Percentiles rank a stretch among this genome's conserved stretches.
phyloP scores from a whole-genome alignment of 2,888 invertebrate genomes.

The Watsonalla binaria region DNA sequence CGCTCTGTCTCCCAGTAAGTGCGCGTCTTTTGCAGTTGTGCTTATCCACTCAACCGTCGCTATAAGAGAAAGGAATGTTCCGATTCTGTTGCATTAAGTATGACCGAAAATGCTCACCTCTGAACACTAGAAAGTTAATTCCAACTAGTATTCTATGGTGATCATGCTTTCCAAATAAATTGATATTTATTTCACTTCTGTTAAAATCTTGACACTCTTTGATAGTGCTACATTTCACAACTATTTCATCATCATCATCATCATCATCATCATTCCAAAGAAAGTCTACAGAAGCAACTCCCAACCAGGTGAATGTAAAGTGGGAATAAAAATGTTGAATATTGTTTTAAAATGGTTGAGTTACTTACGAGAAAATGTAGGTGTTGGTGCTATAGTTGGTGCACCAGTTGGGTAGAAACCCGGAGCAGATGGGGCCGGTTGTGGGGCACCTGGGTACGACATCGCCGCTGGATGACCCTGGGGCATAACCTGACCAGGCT shows the following conservation, averaged over 20 bases:
- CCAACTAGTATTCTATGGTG: no score
- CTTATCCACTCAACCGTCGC: conserved; percentile 59
- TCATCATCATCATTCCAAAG: no score
- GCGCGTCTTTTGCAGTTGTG: conserved; percentile 38
- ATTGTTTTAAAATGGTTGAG: neutral
- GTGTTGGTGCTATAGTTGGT: conserved; percentile 23
- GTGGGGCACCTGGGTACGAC: conserved; percentile 42
- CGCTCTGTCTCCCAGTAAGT: conserved; percentile 43
- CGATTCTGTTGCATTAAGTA: neutral
- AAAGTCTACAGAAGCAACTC: no score
- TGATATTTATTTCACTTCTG: no score
- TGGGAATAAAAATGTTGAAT: no score
- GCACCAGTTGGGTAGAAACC: conserved; percentile 18
- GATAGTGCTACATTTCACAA: no score
- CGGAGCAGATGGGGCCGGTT: conserved; percentile 24
- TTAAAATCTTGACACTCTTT: no score
- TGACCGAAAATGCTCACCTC: no score
- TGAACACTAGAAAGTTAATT: no score
- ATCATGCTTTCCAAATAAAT: no score
- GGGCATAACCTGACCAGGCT: neutral
- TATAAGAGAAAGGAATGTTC: conserved; percentile 22
- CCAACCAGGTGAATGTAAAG: no score
- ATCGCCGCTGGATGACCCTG: conserved; percentile 41
- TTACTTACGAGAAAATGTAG: conserved; percentile 26
- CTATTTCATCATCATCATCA: no score